Evolutionary conservation across 2,797 vertebrate species (phyloP).

Genomic region (Pseudochirops corinnae): DNA sequence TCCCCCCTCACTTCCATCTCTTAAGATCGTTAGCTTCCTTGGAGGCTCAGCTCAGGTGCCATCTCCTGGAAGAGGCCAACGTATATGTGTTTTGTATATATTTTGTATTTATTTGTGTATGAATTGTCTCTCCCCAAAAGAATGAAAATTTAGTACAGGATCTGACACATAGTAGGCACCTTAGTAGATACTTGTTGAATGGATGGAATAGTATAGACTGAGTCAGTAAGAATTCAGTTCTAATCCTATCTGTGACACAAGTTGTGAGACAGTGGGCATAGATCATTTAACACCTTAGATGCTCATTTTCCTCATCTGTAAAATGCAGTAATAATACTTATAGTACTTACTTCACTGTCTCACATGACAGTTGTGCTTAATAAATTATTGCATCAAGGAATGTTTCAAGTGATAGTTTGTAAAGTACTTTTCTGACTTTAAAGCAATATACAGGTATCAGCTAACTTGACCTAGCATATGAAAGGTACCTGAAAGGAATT

Average conservation of each 20-base stretch:
- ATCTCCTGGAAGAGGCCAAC: not conserved
- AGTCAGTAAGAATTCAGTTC: not conserved
- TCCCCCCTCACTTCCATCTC: not conserved
- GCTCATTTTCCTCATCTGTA: not conserved
- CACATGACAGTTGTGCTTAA: not conserved
- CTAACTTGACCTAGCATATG: not conserved
- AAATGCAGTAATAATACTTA: not conserved
- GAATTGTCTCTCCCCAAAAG: not conserved
- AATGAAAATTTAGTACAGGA: not conserved
- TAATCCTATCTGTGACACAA: not conserved
- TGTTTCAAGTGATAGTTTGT: not conserved
- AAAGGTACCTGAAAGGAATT: not conserved
- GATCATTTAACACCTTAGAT: not conserved
- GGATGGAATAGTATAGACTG: not conserved
- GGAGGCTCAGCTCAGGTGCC: not conserved
- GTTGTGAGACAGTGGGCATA: not conserved
- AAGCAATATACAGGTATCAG: not conserved
- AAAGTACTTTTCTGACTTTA: not conserved
- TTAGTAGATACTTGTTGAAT: not conserved
- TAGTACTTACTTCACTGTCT: not conserved
- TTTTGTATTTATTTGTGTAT: not conserved
- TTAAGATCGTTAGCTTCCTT: not conserved
- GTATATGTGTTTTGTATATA: not conserved
- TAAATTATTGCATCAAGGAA: not conserved
- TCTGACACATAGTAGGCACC: not conserved